Evolutionary conservation across 2,797 vertebrate species (phyloP).

Genomic region (Kryptolebias ocellatus): DNA sequence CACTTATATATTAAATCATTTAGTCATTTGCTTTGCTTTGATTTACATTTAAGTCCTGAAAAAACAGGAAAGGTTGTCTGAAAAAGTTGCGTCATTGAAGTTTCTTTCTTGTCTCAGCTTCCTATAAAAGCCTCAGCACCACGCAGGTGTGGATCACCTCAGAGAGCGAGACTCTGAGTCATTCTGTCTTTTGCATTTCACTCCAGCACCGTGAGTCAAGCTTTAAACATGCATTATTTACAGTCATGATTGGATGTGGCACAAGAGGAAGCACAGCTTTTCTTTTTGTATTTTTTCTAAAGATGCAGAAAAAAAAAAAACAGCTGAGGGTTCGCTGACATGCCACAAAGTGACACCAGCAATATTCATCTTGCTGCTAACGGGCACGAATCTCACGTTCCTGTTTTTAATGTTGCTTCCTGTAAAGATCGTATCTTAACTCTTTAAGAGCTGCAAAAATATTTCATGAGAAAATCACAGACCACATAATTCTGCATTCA

Average conservation of each 20-base stretch:
- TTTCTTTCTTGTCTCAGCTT: conserved; percentile 7
- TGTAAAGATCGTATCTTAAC: conserved; percentile 22
- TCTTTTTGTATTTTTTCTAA: conserved; percentile 40
- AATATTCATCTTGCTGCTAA: conserved; percentile 52
- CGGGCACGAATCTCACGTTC: conserved; percentile 21
- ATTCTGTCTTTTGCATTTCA: conserved; percentile 51
- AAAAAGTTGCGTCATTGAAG: conserved; percentile 26
- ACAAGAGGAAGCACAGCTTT: conserved; percentile 35
- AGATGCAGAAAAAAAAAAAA: conserved; percentile 44
- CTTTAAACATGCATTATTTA: conserved; percentile 69
- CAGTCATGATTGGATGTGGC: conserved; percentile 61
- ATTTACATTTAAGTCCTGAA: conserved; percentile 10
- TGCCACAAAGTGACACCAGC: conserved; percentile 58
- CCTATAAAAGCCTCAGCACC: conserved; percentile 25
- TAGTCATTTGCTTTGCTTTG: not conserved
- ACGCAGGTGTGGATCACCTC: conserved; percentile 11
- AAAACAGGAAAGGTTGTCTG: not conserved
- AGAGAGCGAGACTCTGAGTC: conserved; percentile 38
- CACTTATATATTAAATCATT: not conserved
- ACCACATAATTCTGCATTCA: conserved; percentile 1
- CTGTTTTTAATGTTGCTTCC: conserved; percentile 14
- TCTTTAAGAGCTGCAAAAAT: conserved; percentile 34
- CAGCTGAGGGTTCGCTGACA: conserved; percentile 64
- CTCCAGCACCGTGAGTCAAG: conserved; percentile 62
- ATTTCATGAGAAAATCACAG: not conserved